phyloP scores from a whole-genome alignment of 2,797 vertebrate species.

The Apogon hyalosoma region DNA sequence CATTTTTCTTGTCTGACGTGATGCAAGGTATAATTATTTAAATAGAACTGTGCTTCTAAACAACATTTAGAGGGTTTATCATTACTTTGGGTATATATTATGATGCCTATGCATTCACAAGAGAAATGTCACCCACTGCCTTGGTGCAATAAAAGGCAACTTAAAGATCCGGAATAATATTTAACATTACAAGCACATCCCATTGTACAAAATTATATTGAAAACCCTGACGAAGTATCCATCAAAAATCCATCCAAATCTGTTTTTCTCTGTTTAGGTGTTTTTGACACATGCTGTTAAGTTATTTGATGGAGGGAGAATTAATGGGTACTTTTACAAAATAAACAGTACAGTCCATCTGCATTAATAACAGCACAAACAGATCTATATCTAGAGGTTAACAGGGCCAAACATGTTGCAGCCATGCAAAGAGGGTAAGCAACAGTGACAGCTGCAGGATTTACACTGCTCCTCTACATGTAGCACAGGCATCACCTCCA shows the following conservation, averaged over 20 bases:
- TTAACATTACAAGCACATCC: conserved; percentile 61
- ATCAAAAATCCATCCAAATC: conserved; percentile 62
- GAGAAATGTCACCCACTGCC: conserved; percentile 67
- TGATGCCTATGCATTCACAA: conserved; percentile 8
- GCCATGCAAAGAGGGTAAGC: conserved; percentile 84
- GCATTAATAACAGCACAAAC: conserved; percentile 48
- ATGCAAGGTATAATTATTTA: conserved; percentile 1
- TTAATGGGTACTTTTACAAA: conserved; percentile 75
- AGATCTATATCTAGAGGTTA: conserved; percentile 52
- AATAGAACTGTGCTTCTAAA: not conserved
- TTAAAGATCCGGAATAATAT: conserved; percentile 52
- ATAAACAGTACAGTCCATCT: conserved; percentile 45
- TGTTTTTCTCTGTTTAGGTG: conserved; percentile 20
- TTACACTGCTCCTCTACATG: conserved; percentile 45
- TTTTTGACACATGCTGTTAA: conserved; percentile 21
- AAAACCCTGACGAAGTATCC: conserved; percentile 71
- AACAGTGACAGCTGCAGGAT: conserved; percentile 72
- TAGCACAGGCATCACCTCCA: conserved; percentile 45
- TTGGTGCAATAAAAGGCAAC: conserved; percentile 57
- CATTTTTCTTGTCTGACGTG: conserved; percentile 43
- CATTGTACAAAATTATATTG: conserved; percentile 46
- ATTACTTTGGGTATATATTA: not conserved
- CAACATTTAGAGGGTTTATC: not conserved
- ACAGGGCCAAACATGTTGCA: conserved; percentile 68
- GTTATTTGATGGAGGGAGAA: conserved; percentile 40